Evolutionary conservation across 2,797 vertebrate species (phyloP), one percentile per base, ranked within the genome.

Genomic region (Channa striata): DNA sequence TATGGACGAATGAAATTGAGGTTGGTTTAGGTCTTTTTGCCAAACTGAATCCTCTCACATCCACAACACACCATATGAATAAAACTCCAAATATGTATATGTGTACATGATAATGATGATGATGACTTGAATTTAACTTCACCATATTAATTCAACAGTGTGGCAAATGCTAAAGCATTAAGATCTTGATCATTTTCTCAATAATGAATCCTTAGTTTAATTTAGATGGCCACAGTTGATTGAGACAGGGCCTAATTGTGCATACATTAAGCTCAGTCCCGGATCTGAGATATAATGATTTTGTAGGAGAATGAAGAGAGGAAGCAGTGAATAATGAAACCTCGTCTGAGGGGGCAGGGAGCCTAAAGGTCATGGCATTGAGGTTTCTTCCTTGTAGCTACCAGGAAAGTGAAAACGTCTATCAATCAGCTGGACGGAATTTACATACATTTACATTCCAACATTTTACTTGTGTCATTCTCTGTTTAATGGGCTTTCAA

Each of bases 371-470:
- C 50, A 4, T 9, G 25, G 47, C 49, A 42, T 2, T 21, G 59
- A 69, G 49, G 43, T 59, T 78, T 77, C 67, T 23, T 30, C 68
- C 21, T 36, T 65, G 23, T n/a, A 65, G 75, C 63, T 40, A 59
- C 61, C 25, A 33, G 52, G 36, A 16, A 25, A 14, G 50, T 59
- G 59, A 76, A 77, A 74, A 78, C 20, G 53, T 64, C 64, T 62
- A 42, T 77, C 36, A 17, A 62, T 72, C 78, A 47, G 33, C 23
- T 56, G 58, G 72, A 82, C 65, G 57, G 56, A 61, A 91, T 93
- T 91, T 90, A 71, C 87, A 93, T 88, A 79, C 58, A 93, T 93
- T 92, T 89, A 78, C 86, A 93, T 92, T 71, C 50, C 52, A 50
- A 74, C 75, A 74, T 80, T 85, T 81, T 65, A 67, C 46, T 71